phyloP scores from a whole-genome alignment of 1,140 invertebrate species.

The Drosophila parvula region DNA sequence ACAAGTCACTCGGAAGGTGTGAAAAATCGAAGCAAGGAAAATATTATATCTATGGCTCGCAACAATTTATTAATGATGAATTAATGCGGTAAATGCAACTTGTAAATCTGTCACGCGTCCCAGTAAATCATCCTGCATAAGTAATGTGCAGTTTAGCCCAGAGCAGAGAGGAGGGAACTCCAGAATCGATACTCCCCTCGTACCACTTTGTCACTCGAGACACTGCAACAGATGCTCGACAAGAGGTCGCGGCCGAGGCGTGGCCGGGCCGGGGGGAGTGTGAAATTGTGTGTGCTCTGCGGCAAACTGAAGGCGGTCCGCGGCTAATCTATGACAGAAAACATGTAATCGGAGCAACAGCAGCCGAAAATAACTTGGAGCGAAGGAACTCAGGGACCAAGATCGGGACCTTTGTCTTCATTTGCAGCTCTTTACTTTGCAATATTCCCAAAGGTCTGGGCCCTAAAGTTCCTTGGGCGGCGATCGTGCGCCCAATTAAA shows the following conservation, averaged over 20 bases:
- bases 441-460: conserved; percentile 59
- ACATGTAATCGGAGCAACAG: conserved; percentile 70
- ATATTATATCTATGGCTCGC: neutral
- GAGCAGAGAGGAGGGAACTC: conserved; percentile 9
- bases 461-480: conserved; percentile 57
- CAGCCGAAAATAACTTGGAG: conserved; percentile 57
- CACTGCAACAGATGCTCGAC: conserved; percentile 72
- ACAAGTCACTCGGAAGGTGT: conserved; percentile 33
- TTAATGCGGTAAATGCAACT: conserved; percentile 78
- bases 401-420: conserved; percentile 52
- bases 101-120: conserved; percentile 81
- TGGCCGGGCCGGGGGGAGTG: conserved; percentile 51
- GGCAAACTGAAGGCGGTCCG: conserved; percentile 54
- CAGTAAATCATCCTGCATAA: conserved; percentile 78
- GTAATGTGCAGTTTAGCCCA: conserved; percentile 73
- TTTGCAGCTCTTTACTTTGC: conserved; percentile 58
- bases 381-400: conserved; percentile 20
- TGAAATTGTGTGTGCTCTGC: conserved; percentile 70
- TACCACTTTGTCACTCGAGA: conserved; percentile 58
- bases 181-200: conserved; percentile 23
- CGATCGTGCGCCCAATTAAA: conserved; percentile 69
- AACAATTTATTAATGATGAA: conserved; percentile 69
- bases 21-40: conserved; percentile 4
- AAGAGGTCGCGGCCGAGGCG: neutral
- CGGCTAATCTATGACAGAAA: conserved; percentile 80